Percentiles rank a stretch among this genome's conserved stretches.
Conservation (phyloP, 2,888 invertebrate genomes). For the Trachelus tabidus region DNA sequence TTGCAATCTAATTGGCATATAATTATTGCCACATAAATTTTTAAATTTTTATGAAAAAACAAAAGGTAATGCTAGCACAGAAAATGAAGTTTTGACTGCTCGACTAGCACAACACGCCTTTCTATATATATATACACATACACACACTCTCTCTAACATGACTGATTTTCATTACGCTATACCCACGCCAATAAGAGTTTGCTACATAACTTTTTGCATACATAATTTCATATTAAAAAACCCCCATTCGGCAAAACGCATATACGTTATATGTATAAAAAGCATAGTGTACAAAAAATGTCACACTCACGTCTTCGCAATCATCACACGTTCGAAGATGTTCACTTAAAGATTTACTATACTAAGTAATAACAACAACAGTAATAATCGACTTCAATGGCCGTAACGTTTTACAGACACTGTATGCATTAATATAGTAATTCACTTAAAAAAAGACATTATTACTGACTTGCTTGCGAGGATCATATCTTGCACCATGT, state of each 20-base stretch:
- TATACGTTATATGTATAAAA: neutral
- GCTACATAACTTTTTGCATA: too few relatives aligned
- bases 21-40: neutral
- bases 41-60: neutral
- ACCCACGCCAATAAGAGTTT: neutral
- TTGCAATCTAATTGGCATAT: neutral
- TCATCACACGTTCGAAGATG: slow-evolving; percentile 6
- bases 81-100: neutral
- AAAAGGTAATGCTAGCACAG: neutral
- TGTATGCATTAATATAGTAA: slow-evolving; percentile 30
- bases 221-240: neutral
- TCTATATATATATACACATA: neutral
- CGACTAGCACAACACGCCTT: neutral
- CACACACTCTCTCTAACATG: neutral
- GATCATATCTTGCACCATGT: slow-evolving; percentile 32
- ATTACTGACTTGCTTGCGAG: slow-evolving; percentile 33
- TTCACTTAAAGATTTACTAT: slow-evolving; percentile 17
- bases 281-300: slow-evolving; percentile 22
- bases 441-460: slow-evolving; percentile 27
- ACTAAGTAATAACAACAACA: slow-evolving; percentile 34
- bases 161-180: neutral
- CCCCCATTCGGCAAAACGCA: neutral
- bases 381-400: slow-evolving; percentile 44
- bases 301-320: neutral
- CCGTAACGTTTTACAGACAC: slow-evolving; percentile 38